phyloP scores from a whole-genome alignment of 2,888 invertebrate genomes.

The Amphipoea oculea region DNA sequence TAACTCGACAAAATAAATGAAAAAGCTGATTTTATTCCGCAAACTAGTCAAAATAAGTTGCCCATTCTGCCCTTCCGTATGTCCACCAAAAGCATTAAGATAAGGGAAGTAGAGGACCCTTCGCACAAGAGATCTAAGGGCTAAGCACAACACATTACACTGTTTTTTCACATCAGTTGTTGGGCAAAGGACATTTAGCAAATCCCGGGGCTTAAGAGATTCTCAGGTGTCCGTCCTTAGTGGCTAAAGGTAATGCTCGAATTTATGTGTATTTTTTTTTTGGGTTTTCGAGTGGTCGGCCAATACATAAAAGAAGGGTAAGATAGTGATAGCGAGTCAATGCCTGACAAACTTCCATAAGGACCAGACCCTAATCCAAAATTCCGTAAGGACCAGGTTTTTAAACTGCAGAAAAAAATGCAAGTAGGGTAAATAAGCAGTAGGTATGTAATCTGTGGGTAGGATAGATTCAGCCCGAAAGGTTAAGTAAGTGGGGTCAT shows the following conservation, averaged over 20 bases:
- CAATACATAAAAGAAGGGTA: not conserved
- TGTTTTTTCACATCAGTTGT: slow-evolving; percentile 53
- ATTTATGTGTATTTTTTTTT: slow-evolving; percentile 19
- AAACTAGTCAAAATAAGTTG: slow-evolving; percentile 3
- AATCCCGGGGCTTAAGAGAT: slow-evolving; percentile 44
- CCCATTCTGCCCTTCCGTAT: slow-evolving; percentile 43
- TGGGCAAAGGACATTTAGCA: slow-evolving; percentile 26
- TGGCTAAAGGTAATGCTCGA: slow-evolving; percentile 24
- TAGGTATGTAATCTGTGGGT: too few species aligned
- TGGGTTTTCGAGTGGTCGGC: slow-evolving; percentile 9
- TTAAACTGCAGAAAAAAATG: not conserved
- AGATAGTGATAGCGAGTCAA: not conserved
- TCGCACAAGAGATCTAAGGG: slow-evolving; percentile 59
- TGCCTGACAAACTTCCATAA: not conserved
- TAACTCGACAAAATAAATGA: not conserved
- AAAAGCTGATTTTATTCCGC: not conserved
- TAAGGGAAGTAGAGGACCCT: slow-evolving; percentile 54
- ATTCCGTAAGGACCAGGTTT: too few species aligned
- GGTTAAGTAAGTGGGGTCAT: too few species aligned
- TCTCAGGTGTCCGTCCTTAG: slow-evolving; percentile 45
- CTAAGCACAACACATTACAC: slow-evolving; percentile 65
- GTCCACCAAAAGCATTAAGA: slow-evolving; percentile 54
- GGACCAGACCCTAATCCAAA: not conserved
- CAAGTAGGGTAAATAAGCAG: rapidly evolving
- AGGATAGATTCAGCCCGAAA: too few species aligned